These are phyloP conservation scores for Fragum fragum DNA, from an alignment of 2,888 invertebrate species.

Conservation along the genomic window DNA sequence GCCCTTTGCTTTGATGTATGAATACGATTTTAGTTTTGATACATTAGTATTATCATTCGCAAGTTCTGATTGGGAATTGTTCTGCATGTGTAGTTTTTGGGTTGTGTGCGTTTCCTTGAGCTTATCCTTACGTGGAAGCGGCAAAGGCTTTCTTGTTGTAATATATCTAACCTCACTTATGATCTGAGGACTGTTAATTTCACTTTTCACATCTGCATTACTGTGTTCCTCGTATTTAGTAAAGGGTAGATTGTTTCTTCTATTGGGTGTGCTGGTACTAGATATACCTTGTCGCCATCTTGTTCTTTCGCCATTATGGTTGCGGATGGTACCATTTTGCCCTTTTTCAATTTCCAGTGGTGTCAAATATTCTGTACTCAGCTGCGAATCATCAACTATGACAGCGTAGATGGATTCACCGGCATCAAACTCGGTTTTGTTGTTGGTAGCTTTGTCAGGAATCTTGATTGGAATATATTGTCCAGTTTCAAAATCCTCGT, in stretches of 20 bases:
- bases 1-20: constrained; percentile 11
- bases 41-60: not conserved
- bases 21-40: not conserved
- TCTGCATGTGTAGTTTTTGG: not conserved
- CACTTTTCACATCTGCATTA: not conserved
- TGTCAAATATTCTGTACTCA: constrained; percentile 13
- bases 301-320: constrained; percentile 1
- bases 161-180: constrained; percentile 8
- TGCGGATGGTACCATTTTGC: not conserved
- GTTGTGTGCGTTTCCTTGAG: not conserved
- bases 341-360: not conserved
- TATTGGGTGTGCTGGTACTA: constrained; percentile 4
- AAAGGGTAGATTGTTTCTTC: not conserved
- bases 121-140: constrained; percentile 14
- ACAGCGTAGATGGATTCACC: constrained; percentile 15
- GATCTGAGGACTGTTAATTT: not conserved
- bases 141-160: constrained; percentile 12
- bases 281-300: constrained; percentile 25
- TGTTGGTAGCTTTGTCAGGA: not conserved
- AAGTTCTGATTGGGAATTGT: not conserved
- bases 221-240: not conserved
- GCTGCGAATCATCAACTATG: constrained; percentile 12
- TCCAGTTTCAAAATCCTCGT: constrained; percentile 40
- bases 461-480: constrained; percentile 26
- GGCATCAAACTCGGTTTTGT: not conserved